Conservation (phyloP, 2,888 invertebrate genomes). For the Sinopyrophorus schimmeli region DNA sequence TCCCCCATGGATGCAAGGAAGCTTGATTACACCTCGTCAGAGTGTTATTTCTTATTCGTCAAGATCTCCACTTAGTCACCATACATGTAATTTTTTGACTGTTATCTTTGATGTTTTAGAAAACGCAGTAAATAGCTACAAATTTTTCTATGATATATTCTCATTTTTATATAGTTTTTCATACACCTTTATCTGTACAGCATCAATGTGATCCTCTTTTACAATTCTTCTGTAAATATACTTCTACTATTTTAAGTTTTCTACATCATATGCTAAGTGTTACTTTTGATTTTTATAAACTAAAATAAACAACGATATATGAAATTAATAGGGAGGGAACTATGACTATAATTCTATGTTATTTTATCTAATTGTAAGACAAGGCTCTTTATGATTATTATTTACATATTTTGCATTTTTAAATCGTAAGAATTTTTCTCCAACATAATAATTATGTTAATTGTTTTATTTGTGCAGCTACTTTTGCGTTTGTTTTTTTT, state of each 20-base stretch:
- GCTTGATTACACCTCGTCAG: slow-evolving; percentile 65
- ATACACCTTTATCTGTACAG: slow-evolving; percentile 20
- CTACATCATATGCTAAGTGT: too few relatives aligned
- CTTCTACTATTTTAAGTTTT: too few relatives aligned
- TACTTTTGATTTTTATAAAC: too few relatives aligned
- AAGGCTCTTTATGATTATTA: too few relatives aligned
- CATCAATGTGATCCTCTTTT: background rate
- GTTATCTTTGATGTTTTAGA: slow-evolving; percentile 8
- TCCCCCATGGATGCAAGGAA: slow-evolving; percentile 59
- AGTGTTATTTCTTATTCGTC: slow-evolving; percentile 79
- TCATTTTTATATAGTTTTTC: slow-evolving; percentile 9
- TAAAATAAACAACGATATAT: too few relatives aligned
- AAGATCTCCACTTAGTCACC: slow-evolving; percentile 78
- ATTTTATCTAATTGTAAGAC: too few relatives aligned
- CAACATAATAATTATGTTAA: too few relatives aligned
- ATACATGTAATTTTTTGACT: slow-evolving; percentile 83
- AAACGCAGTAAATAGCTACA: slow-evolving; percentile 22
- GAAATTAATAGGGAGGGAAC: too few relatives aligned
- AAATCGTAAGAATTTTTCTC: too few relatives aligned
- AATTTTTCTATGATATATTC: background rate
- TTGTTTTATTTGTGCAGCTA: background rate
- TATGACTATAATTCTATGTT: too few relatives aligned
- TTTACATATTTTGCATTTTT: background rate
- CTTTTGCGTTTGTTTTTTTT: slow-evolving; percentile 1
- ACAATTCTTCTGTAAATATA: too few relatives aligned